A percentile compares a stretch with the other conserved stretches of the same genome.
phyloP scores from a whole-genome alignment of 2,888 invertebrate species.

The Patella depressa region DNA sequence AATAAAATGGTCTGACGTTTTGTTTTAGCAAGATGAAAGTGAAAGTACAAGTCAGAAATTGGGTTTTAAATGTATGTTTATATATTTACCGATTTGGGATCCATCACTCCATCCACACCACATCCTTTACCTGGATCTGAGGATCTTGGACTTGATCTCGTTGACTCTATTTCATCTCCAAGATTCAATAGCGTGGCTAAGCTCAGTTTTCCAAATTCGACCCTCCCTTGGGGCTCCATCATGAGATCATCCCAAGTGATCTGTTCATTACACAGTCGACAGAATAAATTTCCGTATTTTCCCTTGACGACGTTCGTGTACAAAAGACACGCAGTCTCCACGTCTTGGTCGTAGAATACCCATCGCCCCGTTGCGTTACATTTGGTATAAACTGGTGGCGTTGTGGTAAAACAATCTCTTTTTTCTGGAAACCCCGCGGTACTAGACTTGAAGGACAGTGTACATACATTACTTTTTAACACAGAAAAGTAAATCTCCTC shows the following conservation, averaged over 20 bases:
- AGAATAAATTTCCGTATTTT: constrained; percentile 35
- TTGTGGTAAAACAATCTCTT: not conserved
- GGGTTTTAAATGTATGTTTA: no score
- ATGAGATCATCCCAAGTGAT: not conserved
- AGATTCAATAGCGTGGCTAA: constrained; percentile 21
- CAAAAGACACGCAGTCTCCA: constrained; percentile 29
- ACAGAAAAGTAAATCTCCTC: constrained; percentile 11
- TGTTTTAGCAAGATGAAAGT: no score
- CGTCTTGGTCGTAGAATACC: constrained; percentile 21
- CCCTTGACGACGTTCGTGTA: constrained; percentile 23
- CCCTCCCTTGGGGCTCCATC: not conserved
- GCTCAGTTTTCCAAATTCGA: constrained; percentile 1
- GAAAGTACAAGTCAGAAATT: no score
- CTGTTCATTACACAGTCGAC: constrained; percentile 32
- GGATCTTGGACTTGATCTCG: not conserved
- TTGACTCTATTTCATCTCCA: not conserved
- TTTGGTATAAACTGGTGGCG: constrained; percentile 9
- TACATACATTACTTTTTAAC: not conserved
- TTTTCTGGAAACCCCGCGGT: not conserved
- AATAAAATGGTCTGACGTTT: no score
- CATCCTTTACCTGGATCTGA: not conserved
- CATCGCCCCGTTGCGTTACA: constrained; percentile 36
- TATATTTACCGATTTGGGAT: not conserved
- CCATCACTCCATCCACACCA: not conserved
- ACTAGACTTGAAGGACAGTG: not conserved